phyloP scores from a whole-genome alignment of 2,113 vertebrate species.

The Melanerpes aurifrons region DNA sequence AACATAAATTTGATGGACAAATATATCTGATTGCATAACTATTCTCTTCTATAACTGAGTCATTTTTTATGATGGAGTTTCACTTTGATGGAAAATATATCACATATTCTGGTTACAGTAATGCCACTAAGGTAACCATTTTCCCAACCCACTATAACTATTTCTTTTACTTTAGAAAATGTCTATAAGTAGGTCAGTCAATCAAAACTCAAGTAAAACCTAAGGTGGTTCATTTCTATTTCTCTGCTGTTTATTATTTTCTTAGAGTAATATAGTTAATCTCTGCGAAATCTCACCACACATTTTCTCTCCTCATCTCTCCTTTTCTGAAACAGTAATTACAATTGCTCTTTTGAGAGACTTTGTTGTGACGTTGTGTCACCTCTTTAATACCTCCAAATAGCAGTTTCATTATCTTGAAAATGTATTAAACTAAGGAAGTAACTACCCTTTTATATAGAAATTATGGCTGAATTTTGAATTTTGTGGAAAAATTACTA shows the following conservation, averaged over 20 bases:
- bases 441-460: background rate
- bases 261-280: background rate
- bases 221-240: background rate
- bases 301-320: background rate
- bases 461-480: background rate
- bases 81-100: background rate
- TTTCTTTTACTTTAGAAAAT: background rate
- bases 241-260: background rate
- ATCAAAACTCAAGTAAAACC: background rate
- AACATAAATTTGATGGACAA: background rate
- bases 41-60: background rate
- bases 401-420: background rate
- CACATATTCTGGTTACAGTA: background rate
- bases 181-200: background rate
- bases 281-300: background rate
- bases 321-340: background rate
- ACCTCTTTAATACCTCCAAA: constrained; percentile 20
- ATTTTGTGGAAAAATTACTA: background rate
- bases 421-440: constrained; percentile 1
- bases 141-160: background rate
- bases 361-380: constrained; percentile 4
- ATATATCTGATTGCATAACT: background rate
- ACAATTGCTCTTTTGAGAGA: background rate
- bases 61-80: background rate
- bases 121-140: background rate